Conservation (phyloP, 2,797 vertebrate species). For the Aeoliscus strigatus region DNA sequence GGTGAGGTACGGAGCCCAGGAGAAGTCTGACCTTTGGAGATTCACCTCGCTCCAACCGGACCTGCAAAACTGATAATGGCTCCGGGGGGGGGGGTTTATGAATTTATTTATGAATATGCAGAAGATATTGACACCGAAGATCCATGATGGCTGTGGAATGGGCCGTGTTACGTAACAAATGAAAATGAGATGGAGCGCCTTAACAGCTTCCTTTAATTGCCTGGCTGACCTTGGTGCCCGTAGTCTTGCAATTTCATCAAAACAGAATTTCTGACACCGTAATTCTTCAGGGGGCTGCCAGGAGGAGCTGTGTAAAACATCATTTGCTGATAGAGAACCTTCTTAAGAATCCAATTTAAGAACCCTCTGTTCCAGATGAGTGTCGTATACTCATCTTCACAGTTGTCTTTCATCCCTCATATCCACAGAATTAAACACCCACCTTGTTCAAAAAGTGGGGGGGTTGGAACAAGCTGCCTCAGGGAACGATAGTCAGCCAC, state of each 20-base stretch:
- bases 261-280: slow-evolving; percentile 27
- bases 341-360: slow-evolving; percentile 28
- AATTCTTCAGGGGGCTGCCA: slow-evolving; percentile 12
- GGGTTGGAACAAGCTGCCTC: slow-evolving; percentile 23
- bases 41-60: slow-evolving; percentile 13
- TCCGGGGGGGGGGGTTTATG: background rate
- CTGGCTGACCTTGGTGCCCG: slow-evolving; percentile 29
- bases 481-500: slow-evolving; percentile 16
- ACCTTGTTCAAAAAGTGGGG: slow-evolving; percentile 15
- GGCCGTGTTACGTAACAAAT: slow-evolving; percentile 33
- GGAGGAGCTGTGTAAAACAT: slow-evolving; percentile 19
- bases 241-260: slow-evolving; percentile 35
- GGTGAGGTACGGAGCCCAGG: slow-evolving; percentile 42
- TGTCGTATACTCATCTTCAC: slow-evolving; percentile 27
- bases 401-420: slow-evolving; percentile 24
- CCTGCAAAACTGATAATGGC: slow-evolving; percentile 15
- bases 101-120: slow-evolving; percentile 34
- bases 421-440: slow-evolving; percentile 40
- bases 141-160: slow-evolving; percentile 25
- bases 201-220: slow-evolving; percentile 35
- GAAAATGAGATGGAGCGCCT: slow-evolving; percentile 23
- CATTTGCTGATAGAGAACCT: slow-evolving; percentile 23
- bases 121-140: slow-evolving; percentile 22
- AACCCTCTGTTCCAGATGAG: slow-evolving; percentile 12
- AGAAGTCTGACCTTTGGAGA: slow-evolving; percentile 51